Evolutionary conservation across 2,888 invertebrate species (phyloP).

Genomic region (Trachelus stipa): DNA sequence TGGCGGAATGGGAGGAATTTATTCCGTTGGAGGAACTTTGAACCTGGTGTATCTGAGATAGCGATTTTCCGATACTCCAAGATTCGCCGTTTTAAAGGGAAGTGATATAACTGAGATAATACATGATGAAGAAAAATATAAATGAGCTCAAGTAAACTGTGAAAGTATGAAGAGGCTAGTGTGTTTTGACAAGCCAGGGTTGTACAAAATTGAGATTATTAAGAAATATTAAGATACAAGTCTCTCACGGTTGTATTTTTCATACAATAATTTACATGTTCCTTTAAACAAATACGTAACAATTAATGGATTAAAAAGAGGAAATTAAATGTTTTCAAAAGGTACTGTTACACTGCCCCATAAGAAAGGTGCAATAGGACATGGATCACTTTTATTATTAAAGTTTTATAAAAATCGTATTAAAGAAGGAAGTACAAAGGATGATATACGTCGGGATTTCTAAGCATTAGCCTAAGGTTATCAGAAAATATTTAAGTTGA

Average conservation of each 20-base stretch:
- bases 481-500: background rate
- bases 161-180: background rate
- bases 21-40: background rate
- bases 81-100: background rate
- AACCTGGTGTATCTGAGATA: background rate
- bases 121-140: background rate
- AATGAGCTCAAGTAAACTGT: background rate
- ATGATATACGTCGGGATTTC: background rate
- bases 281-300: background rate
- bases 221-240: background rate
- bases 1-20: background rate
- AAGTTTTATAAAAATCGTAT: background rate
- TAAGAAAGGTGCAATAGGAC: background rate
- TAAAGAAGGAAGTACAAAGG: background rate
- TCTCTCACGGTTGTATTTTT: background rate
- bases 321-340: background rate
- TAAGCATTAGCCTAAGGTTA: background rate
- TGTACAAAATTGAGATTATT: slow-evolving; percentile 1
- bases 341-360: background rate
- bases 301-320: background rate
- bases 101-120: background rate
- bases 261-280: background rate
- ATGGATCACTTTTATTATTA: background rate
- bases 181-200: slow-evolving; percentile 7
- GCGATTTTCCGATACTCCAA: background rate